phyloP scores from a whole-genome alignment of 2,797 vertebrate genomes.

The Crocidura indochinensis region DNA sequence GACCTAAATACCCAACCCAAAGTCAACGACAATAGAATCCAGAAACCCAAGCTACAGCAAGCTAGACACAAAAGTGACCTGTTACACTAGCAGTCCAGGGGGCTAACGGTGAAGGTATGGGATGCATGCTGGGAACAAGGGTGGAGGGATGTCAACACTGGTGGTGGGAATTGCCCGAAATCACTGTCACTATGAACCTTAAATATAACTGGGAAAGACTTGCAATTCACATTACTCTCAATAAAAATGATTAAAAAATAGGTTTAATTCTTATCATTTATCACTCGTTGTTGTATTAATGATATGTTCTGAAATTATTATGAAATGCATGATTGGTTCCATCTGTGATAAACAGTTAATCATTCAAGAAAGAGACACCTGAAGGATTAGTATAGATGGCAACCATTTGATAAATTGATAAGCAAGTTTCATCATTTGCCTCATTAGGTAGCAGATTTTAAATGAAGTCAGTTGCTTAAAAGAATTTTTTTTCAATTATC shows the following conservation, averaged over 20 bases:
- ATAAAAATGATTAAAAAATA: not conserved
- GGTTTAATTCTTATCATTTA: conserved; percentile 65
- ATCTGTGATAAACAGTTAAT: conserved; percentile 87
- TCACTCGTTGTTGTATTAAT: conserved; percentile 73
- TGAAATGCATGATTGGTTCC: conserved; percentile 87
- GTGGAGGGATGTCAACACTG: no score
- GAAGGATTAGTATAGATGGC: conserved; percentile 88
- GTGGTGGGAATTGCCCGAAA: no score
- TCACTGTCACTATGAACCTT: no score
- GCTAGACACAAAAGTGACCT: no score
- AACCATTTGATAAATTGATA: conserved; percentile 92
- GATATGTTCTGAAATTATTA: conserved; percentile 85
- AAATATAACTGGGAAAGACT: no score
- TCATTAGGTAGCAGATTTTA: conserved; percentile 88
- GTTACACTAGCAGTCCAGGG: no score
- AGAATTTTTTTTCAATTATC: conserved; percentile 80
- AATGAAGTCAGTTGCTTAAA: conserved; percentile 82
- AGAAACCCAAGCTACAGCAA: no score
- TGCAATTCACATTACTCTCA: no score
- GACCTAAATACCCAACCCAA: no score
- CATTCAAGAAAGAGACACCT: conserved; percentile 90
- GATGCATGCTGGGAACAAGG: no score
- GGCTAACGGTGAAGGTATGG: no score
- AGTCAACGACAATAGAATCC: no score
- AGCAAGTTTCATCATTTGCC: conserved; percentile 89